These are phyloP conservation scores for Nannoperca australis DNA, from an alignment of 2,797 vertebrate species.

Conservation along the genomic window DNA sequence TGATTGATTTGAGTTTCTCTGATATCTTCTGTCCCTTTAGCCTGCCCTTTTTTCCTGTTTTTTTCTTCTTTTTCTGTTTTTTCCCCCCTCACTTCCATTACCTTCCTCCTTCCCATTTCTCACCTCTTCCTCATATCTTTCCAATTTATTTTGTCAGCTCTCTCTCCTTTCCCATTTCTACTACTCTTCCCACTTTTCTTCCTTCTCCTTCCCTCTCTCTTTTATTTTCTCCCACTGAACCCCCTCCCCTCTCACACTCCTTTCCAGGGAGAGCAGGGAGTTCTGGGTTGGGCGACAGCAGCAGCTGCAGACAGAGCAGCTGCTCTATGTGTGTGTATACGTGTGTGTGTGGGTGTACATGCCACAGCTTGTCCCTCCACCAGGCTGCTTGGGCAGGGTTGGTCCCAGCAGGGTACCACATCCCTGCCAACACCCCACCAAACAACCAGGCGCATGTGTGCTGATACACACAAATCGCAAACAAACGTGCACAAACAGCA, in stretches of 20 bases:
- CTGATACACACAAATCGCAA: conserved; percentile 45
- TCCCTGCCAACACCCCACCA: conserved; percentile 81
- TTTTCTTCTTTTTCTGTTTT: conserved; percentile 36
- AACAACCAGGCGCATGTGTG: conserved; percentile 67
- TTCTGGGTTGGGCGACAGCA: conserved; percentile 79
- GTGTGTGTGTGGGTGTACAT: conserved; percentile 65
- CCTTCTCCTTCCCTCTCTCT: conserved; percentile 32
- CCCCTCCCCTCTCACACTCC: conserved; percentile 50
- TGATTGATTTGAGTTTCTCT: conserved; percentile 23
- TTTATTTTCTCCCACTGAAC: conserved; percentile 38
- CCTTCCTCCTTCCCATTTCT: conserved; percentile 53
- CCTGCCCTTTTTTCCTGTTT: conserved; percentile 25
- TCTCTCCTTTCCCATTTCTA: conserved; percentile 51
- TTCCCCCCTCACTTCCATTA: conserved; percentile 63
- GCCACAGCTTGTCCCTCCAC: conserved; percentile 83
- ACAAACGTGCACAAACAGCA: conserved; percentile 45
- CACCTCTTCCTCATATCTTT: conserved; percentile 70
- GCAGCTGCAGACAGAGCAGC: conserved; percentile 86
- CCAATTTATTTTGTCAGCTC: conserved; percentile 74
- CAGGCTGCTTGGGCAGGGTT: conserved; percentile 82
- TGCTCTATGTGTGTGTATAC: conserved; percentile 67
- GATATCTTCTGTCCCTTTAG: conserved; percentile 30
- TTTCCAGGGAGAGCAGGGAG: conserved; percentile 73
- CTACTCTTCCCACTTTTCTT: conserved; percentile 51
- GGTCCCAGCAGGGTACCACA: conserved; percentile 84